Percentiles rank a stretch among this genome's conserved stretches.
Evolutionary conservation across 2,797 vertebrate species (phyloP).

Genomic region (Balearica regulorum): DNA sequence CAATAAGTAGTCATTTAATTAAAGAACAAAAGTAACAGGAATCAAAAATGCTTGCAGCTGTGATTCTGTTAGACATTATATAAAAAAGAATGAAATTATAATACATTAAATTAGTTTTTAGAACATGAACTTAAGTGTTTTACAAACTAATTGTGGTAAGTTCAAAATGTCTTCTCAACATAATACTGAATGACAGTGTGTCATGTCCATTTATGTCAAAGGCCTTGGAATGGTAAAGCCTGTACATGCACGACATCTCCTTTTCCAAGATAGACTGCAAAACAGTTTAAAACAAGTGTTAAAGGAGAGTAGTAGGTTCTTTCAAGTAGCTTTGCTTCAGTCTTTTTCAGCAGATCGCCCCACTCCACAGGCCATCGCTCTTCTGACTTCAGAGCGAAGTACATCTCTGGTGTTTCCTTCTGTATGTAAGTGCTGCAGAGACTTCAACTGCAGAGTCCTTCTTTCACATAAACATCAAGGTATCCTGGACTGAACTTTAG

Average conservation of each 20-base stretch:
- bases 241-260: conserved; percentile 81
- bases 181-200: conserved; percentile 71
- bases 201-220: conserved; percentile 57
- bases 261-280: conserved; percentile 67
- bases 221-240: conserved; percentile 79
- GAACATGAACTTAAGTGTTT: conserved; percentile 94
- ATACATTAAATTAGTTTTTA: conserved; percentile 85
- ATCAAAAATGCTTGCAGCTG: conserved; percentile 79
- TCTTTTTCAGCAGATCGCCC: conserved; percentile 29
- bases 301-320: conserved; percentile 69
- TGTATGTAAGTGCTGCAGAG: conserved; percentile 29
- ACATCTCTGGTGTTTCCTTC: conserved; percentile 21
- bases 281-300: conserved; percentile 68
- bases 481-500: conserved; percentile 63
- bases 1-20: conserved; percentile 81
- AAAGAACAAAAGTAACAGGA: conserved; percentile 80
- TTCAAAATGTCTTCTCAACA: conserved; percentile 81
- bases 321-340: conserved; percentile 50
- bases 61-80: conserved; percentile 82
- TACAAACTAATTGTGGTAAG: conserved; percentile 89
- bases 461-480: conserved; percentile 52
- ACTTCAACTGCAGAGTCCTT: conserved; percentile 47
- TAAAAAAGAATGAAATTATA: conserved; percentile 81
- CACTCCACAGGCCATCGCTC: conserved; percentile 30
- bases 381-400: conserved; percentile 37